phyloP scores from a whole-genome alignment of 2,888 invertebrate genomes.

The Andricus curvator region DNA sequence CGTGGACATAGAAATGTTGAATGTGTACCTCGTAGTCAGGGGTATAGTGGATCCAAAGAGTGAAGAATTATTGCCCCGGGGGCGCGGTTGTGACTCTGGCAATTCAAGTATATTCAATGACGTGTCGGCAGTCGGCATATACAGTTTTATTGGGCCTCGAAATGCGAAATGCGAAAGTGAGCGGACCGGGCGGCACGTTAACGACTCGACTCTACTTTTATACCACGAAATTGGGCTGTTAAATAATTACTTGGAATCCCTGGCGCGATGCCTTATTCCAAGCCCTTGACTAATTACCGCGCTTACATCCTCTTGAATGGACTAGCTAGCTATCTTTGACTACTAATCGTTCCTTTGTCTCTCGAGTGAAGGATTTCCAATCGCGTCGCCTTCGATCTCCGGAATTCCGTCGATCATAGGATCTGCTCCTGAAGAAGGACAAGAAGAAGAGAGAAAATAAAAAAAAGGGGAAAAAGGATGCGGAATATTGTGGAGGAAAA shows the following conservation, averaged over 20 bases:
- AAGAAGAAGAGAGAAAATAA: constrained; percentile 44
- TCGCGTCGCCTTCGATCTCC: constrained; percentile 10
- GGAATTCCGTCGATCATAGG: constrained; percentile 75
- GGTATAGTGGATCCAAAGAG: neutral
- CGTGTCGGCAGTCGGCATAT: constrained; percentile 55
- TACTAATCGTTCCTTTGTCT: constrained; percentile 42
- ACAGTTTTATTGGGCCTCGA: constrained; percentile 62
- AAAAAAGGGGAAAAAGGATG: constrained; percentile 48
- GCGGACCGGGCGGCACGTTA: constrained; percentile 59
- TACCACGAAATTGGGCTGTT: constrained; percentile 73
- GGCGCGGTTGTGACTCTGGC: constrained; percentile 52
- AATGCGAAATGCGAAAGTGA: constrained; percentile 58
- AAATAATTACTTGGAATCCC: constrained; percentile 68
- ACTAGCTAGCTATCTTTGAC: constrained; percentile 23
- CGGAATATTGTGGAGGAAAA: constrained; percentile 49
- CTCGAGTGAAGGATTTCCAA: constrained; percentile 23
- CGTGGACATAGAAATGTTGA: constrained; percentile 9
- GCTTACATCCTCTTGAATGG: constrained; percentile 36
- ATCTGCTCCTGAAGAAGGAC: constrained; percentile 65
- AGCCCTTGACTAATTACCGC: constrained; percentile 37
- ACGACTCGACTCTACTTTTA: constrained; percentile 63
- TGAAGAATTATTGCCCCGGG: constrained; percentile 52
- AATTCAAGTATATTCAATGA: constrained; percentile 47
- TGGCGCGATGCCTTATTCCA: constrained; percentile 41
- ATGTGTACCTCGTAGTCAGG: neutral